Base-by-base conservation (phyloP, 2,797 vertebrate genomes). In the Takifugu ocellatus region DNA sequence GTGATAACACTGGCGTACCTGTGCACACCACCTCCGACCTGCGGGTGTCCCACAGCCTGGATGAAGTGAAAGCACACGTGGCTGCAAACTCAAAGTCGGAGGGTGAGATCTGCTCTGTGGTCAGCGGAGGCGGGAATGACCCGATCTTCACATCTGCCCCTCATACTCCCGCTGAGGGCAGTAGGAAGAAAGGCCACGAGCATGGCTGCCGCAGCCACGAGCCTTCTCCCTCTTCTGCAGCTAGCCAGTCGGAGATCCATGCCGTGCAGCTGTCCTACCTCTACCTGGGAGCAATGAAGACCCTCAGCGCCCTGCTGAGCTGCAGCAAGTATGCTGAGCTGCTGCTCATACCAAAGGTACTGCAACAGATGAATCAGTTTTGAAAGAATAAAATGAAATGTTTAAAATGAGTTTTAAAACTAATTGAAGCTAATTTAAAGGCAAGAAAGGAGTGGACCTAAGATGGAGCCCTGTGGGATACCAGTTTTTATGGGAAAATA, bases 251-350 rank as follows among this genome's bases (percentile, higher is more conserved):
- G 0, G 97, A 99, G 86, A 93, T 96, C 65, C 91, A 95, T 56
- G 96, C 96, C 0, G 94, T 99, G 27, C 96, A 99, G 84, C 88
- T 98, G 2, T 98, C 97, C 12, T 98, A 96, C 51, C 93, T 99
- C 50, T 98, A 96, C 79, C 92, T 99, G 1, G 96, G 96, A 47
- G 96, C 97, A 65, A 98, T 98, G 96, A 99, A 99, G 86, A 91
- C 95, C 1, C 93, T 99, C 36, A 95, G 96, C 6, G 91, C 93
- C 25, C 93, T 99, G 73, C 93, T 99, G 8, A 97, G 96, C 84
- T 99, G 96, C 74, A 98, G 96, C 87, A 98, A 98, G 82, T 99
- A 98, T 0, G 96, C 96, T 0, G 97, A 99, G 66, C 90, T 99
- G 42, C 87, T 99, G 51, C 90, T 99, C n/a, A 96, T 99, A 44